Conservation (phyloP, 2,113 vertebrate genomes). For the Neotoma lepida region DNA sequence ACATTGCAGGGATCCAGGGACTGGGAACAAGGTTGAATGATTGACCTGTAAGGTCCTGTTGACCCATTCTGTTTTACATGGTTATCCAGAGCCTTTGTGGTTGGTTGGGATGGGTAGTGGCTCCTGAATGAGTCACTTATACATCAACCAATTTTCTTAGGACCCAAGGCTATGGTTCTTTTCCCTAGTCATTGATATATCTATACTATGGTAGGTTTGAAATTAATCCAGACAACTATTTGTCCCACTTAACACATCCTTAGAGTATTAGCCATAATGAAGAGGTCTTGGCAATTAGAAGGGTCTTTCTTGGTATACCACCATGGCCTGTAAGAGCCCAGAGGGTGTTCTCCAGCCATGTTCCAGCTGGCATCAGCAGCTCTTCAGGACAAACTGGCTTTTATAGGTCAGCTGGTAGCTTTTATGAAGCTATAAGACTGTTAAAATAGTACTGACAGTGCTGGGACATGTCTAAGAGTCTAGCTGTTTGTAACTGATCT, state of each 20-base stretch:
- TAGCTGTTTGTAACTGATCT: conserved; percentile 12
- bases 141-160: not conserved
- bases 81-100: not conserved
- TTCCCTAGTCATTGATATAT: not conserved
- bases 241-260: not conserved
- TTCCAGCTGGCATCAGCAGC: not conserved
- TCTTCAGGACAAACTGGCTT: not conserved
- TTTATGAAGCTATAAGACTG: not conserved
- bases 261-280: not conserved
- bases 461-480: not conserved
- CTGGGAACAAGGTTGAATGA: not conserved
- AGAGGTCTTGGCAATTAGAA: not conserved
- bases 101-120: not conserved
- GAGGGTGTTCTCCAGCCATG: not conserved
- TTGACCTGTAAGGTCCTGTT: not conserved
- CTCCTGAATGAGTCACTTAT: conserved; percentile 46
- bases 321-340: not conserved
- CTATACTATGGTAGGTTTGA: not conserved
- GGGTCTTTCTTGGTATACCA: not conserved
- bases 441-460: not conserved
- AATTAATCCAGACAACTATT: conserved; percentile 26
- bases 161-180: not conserved
- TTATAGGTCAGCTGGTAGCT: not conserved
- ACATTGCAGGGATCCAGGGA: not conserved
- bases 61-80: not conserved